Base-by-base conservation (phyloP, 2,113 vertebrate species). In the Gambusia affinis region DNA sequence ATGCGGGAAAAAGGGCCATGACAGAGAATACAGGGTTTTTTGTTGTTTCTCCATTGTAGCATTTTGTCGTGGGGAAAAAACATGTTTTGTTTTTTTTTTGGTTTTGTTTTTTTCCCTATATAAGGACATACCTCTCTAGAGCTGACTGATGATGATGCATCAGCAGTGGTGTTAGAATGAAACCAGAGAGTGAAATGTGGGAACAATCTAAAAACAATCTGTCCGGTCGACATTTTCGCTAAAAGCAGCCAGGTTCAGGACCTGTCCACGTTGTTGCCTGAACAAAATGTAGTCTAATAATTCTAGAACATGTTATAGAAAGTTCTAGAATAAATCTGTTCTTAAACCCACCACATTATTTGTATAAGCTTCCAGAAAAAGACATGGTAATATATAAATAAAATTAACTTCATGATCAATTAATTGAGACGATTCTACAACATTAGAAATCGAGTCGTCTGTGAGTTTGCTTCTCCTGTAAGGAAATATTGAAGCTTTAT, bases 1-100 rank as follows among this genome's bases (percentile, higher is more conserved):
- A 93, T 93, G 92, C 92, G 8, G 88, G 87, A 76, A 77, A 39
- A 37, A 66, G 83, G 84, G 75, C 81, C 73, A 79, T 60, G 85
- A 91, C 89, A 89, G 87, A 87, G 81, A 85, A 86, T 64, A 60
- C 10, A 4, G n/a, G 8, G 29, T 37, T 37, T 37, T 3, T 35
- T 33, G 0, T 33, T 7, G 1, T 60, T 60, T 51, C 1, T 60
- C 22, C 2, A 29, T n/a, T 27, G 1, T 68, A 2, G 17, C 12
- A 47, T 12, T n/a, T 1, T 65, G 11, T 72, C 33, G 54, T n/a
- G 19, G 3, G 12, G 0, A 69, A 64, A 37, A 60, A 17, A 0
- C 22, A 66, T 1, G 8, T 35, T 61, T 31, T 60, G 39, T 35
- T 33, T 33, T 33, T 8, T 33, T 33, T 28, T n/a, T n/a, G n/a